Base-by-base conservation (phyloP, 2,888 invertebrate species). In the Ormyrus rosae region DNA sequence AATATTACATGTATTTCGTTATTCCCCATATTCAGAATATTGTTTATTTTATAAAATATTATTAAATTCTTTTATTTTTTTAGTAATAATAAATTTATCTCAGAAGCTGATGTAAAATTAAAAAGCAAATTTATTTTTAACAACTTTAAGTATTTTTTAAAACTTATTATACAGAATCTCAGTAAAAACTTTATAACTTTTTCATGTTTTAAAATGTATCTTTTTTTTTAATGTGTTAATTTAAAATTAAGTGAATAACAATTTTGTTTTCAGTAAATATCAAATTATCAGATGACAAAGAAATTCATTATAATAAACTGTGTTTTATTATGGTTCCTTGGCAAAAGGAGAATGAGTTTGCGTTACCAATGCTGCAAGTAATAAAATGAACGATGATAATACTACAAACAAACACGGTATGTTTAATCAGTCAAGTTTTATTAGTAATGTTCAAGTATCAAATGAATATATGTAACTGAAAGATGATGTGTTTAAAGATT, bases 401-500 rank as follows among this genome's bases (percentile, higher is more conserved):
- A 34, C 4, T 4, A 92, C 91, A 78, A 93, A 93, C 55, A 67
- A 46, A 13, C 70, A 72, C 5, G 55, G 34, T 48, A 50, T 56
- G 34, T 65, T 70, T 1, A 76, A 48, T 71, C 53, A 69, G n/a
- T 70, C 73, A 7, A 50, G 56, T 46, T 9, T 76, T 5, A 8
- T 81, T 88, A 77, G 90, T 65, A 92, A 91, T 84, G 83, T 91
- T 6, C 89, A 91, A 58, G 89, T 89, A 53, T 90, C 91, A 0
- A 91, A 92, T 84, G 92, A 92, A 71, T 96, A 96, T 86, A 96
- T 97, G 95, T 96, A 96, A 83, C 91, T 97, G 48, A 97, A 97
- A 87, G 96, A 96, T 87, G 96, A 96, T 87, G 95, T 96, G 91
- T 95, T 96, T 0, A 95, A 95, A 86, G 97, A 97, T 88, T 97